Percentiles rank a stretch among this genome's conserved stretches.
These are phyloP conservation scores for Acanthosoma haemorrhoidale DNA, from an alignment of 2,888 invertebrate genomes.

Conservation along the genomic window DNA sequence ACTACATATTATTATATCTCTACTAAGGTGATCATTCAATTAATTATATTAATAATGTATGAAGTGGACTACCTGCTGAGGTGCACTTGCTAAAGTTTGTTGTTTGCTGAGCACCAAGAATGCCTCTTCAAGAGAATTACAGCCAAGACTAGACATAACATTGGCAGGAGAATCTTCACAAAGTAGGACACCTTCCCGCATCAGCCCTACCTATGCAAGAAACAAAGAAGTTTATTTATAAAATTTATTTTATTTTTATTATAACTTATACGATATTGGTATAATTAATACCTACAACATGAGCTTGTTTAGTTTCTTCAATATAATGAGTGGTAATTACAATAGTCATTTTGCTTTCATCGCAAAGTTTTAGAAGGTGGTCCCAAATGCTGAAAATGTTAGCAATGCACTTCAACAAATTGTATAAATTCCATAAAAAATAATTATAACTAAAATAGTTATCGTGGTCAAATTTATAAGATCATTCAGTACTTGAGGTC, in stretches of 20 bases:
- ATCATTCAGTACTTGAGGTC: too few species aligned
- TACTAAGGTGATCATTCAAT: neutral
- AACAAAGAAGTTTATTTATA: neutral
- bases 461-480: too few species aligned
- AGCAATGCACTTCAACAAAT: too few species aligned
- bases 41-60: neutral
- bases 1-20: neutral
- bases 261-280: neutral
- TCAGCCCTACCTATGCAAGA: conserved; percentile 49
- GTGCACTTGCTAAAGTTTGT: conserved; percentile 46
- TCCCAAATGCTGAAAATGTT: conserved; percentile 50
- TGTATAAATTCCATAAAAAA: too few species aligned
- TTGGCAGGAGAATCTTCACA: conserved; percentile 49
- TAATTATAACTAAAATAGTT: too few species aligned
- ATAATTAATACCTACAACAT: conserved; percentile 35
- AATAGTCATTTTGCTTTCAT: conserved; percentile 47
- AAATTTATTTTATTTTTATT: neutral
- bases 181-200: conserved; percentile 50
- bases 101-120: conserved; percentile 51
- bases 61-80: neutral
- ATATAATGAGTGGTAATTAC: conserved; percentile 54
- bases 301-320: conserved; percentile 48
- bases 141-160: conserved; percentile 45
- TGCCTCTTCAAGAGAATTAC: conserved; percentile 49
- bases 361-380: conserved; percentile 48